Evolutionary conservation across 2,888 invertebrate species (phyloP).

Genomic region (Griposia aprilina): DNA sequence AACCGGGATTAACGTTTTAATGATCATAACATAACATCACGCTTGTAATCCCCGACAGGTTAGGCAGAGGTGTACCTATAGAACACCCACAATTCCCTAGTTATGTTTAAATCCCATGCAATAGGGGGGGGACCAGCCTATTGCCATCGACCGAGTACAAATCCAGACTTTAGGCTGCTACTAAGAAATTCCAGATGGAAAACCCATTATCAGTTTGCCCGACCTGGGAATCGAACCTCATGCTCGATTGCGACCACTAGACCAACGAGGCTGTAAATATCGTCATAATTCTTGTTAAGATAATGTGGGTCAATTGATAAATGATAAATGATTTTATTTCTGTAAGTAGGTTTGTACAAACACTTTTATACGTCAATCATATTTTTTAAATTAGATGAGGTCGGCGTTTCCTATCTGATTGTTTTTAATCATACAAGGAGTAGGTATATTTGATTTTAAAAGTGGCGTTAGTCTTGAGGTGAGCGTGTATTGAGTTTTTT

Average conservation of each 20-base stretch:
- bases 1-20: neutral
- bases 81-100: neutral
- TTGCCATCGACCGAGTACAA: neutral
- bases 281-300: neutral
- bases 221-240: neutral
- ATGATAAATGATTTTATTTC: no score
- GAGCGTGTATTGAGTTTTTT: slow-evolving; percentile 7
- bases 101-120: neutral
- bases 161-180: neutral
- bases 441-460: slow-evolving; percentile 1
- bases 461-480: neutral
- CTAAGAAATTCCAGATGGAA: neutral
- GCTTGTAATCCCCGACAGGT: neutral
- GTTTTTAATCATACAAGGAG: neutral
- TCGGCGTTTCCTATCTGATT: no score
- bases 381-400: no score
- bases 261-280: neutral
- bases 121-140: neutral
- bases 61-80: neutral
- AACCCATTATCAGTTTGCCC: neutral
- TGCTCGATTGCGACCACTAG: neutral
- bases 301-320: slow-evolving; percentile 2
- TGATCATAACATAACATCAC: neutral
- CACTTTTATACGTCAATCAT: no score
- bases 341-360: no score